Base-by-base conservation (phyloP, 2,113 vertebrate genomes). In the Aegithalos caudatus region DNA sequence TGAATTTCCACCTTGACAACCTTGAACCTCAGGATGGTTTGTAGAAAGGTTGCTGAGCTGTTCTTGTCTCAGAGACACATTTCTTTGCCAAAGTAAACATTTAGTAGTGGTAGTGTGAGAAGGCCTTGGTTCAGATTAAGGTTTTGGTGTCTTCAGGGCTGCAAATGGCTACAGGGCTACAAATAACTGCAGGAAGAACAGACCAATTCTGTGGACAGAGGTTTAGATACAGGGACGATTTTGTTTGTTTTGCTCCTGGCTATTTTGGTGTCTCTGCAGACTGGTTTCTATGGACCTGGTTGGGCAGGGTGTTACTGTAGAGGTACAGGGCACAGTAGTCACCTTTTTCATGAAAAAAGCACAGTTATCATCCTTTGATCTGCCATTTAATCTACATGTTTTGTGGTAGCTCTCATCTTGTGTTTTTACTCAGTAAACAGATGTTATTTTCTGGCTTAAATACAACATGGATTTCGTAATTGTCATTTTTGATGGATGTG, bases 401-500 rank as follows among this genome's bases (percentile, higher is more conserved):
- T 37, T 74, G 24, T 82, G 81, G n/a, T 70, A 17, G 21, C 76
- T 80, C 7, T 71, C 37, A 22, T 87, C 57, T 44, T 54, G 35
- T 84, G 53, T 87, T 95, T 92, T 89, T 48, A 65, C 56, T 27
- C 61, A 91, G 28, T 51, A 84, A 95, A 79, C 94, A 96, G 92
- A 93, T 92, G 69, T 92, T 81, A 27, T 64, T 96, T 96, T 74
- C 64, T 96, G 93, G 86, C 91, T 92, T 72, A 72, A 91, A 38
- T 57, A 24, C 40, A 69, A 6, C 40, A 14, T 9, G 14, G 57
- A 81, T 97, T 95, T 95, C 54, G 31, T 76, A 95, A 95, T 62
- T 22, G 2, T 40, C 1, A 9, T 38, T 92, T 72, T 70, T 66
- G 57, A 44, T 78, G 81, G 74, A 38, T 94, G 11, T 92, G 35